phyloP scores from a whole-genome alignment of 2,113 vertebrate genomes.

The Speoplatyrhinus poulsoni region DNA sequence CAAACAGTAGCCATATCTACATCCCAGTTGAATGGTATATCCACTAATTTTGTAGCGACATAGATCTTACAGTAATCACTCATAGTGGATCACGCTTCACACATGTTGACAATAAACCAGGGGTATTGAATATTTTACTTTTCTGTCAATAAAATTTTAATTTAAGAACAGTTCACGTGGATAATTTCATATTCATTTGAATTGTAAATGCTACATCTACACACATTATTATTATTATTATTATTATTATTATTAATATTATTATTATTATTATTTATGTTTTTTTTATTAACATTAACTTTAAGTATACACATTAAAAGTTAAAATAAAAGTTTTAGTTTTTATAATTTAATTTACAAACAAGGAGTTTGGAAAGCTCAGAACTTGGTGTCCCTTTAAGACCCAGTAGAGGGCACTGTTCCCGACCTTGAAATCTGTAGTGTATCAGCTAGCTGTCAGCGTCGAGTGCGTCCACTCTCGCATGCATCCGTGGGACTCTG shows the following conservation, averaged over 20 bases:
- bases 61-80: conserved; percentile 50
- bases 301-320: too few species aligned
- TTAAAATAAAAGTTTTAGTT: too few species aligned
- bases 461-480: conserved; percentile 3
- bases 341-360: too few species aligned
- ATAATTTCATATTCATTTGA: not conserved
- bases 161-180: conserved; percentile 23
- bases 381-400: conserved; percentile 50
- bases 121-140: conserved; percentile 57
- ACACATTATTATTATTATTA: not conserved
- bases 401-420: conserved; percentile 60
- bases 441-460: conserved; percentile 41
- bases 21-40: conserved; percentile 39
- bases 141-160: conserved; percentile 64
- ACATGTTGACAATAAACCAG: conserved; percentile 53
- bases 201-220: not conserved
- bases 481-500: conserved; percentile 35
- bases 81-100: conserved; percentile 40
- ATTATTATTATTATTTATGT: too few species aligned
- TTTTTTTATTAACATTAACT: too few species aligned
- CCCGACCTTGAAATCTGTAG: conserved; percentile 12
- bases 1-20: conserved; percentile 27
- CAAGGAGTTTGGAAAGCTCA: too few species aligned
- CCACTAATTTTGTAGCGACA: conserved; percentile 60
- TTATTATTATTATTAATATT: too few species aligned